Evolutionary conservation across 2,888 invertebrate species (phyloP), one percentile per base, ranked within the genome.

Genomic region (Trichopoda pennipes): DNA sequence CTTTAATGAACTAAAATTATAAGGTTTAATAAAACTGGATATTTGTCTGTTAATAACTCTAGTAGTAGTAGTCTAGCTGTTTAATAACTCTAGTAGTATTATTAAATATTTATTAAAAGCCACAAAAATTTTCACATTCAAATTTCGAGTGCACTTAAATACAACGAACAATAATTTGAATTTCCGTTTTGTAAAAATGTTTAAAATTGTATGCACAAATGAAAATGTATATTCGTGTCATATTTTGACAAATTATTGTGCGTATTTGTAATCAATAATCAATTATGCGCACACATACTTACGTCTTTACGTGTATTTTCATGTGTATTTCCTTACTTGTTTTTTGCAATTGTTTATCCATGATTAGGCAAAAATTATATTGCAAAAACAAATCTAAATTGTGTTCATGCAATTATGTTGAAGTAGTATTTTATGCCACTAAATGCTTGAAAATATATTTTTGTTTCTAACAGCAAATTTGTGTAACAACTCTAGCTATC

Each of bases 201-300:
- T 44, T 44, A 3, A 2, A n/a, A 14, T n/a, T 2, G 16, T 44
- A 44, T 12, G 42, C 6, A 7, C 42, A 7, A 44, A 14, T 44
- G 6, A 28, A 28, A 4, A 8, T 28, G 28, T 28, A 14, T 44
- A 16, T 1, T 14, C 42, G 2, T 38, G 28, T 12, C 16, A 44
- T 14, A 44, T 44, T 73, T 63, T 47, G 28, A 53, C 55, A 73
- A 55, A 63, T 73, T 55, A 63, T 63, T 74, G 63, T 35, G 10
- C 55, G 63, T 74, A 74, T 56, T 21, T 17, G 42, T 64, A 64
- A 74, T 63, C 73, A 64, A 74, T 74, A 64, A 63, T 47, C 44
- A 64, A 35, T 63, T 56, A 63, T 21, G 19, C 8, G n/a, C 4
- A 38, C 35, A 49, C 1, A 10, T 28, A 28, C 35, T 6, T 28